phyloP scores from a whole-genome alignment of 2,888 invertebrate genomes.

The Gibbula magus region DNA sequence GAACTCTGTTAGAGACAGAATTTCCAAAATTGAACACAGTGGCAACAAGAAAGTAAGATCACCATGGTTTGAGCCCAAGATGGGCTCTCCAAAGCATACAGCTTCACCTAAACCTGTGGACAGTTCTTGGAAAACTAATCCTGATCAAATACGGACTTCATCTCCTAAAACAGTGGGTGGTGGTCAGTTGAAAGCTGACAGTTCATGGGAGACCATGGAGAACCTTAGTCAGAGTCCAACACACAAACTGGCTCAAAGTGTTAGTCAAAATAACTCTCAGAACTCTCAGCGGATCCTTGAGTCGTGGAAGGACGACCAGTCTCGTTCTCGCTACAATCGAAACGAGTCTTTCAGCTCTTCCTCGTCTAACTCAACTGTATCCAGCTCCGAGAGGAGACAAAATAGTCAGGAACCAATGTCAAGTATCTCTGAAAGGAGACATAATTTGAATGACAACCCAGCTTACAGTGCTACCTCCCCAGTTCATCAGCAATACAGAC shows the following conservation, averaged over 20 bases:
- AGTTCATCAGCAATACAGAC: background rate
- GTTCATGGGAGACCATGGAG: slow-evolving; percentile 15
- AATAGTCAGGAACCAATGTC: background rate
- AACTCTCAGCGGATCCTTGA: slow-evolving; percentile 20
- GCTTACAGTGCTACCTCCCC: slow-evolving; percentile 11
- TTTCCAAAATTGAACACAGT: background rate
- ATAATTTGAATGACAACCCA: background rate
- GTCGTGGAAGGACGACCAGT: slow-evolving; percentile 6
- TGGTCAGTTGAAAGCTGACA: slow-evolving; percentile 9
- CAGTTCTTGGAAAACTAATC: slow-evolving; percentile 2
- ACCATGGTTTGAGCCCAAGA: background rate
- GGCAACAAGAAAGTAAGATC: background rate
- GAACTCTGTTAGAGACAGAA: slow-evolving; percentile 15
- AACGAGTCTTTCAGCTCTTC: slow-evolving; percentile 1
- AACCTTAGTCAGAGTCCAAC: slow-evolving; percentile 8
- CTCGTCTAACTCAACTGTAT: background rate
- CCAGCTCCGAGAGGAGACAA: background rate
- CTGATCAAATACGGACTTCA: slow-evolving; percentile 14
- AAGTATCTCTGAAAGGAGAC: background rate
- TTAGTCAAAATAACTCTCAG: background rate
- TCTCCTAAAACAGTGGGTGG: slow-evolving; percentile 1
- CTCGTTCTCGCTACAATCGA: background rate
- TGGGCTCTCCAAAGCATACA: background rate
- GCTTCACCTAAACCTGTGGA: background rate
- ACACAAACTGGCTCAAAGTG: background rate